Evolutionary conservation across 2,113 vertebrate genomes (phyloP).

Genomic region (Athene noctua): DNA sequence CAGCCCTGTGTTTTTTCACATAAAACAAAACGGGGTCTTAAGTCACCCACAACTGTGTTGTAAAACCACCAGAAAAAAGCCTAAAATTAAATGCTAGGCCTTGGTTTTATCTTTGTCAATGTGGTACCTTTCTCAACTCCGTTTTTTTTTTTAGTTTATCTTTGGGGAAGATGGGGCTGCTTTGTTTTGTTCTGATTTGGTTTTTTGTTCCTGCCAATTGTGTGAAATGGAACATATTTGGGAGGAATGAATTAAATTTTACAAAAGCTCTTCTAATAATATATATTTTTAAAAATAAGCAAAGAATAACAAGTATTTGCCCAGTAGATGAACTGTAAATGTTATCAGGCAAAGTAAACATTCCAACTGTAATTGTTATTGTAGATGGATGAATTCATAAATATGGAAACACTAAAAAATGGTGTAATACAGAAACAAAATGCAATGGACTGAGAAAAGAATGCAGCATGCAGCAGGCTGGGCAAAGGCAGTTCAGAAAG

Average conservation of each 20-base stretch:
- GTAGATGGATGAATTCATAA: slow-evolving; percentile 66
- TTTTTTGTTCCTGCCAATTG: slow-evolving; percentile 6
- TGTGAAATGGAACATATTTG: slow-evolving; percentile 18
- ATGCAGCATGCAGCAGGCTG: slow-evolving; percentile 35
- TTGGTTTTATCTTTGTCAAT: neutral
- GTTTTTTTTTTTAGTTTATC: neutral
- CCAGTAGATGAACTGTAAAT: slow-evolving; percentile 68
- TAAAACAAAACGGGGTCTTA: neutral
- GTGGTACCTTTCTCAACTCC: neutral
- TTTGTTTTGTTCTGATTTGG: neutral
- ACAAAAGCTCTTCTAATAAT: slow-evolving; percentile 53
- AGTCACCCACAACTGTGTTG: neutral
- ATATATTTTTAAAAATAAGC: slow-evolving; percentile 52
- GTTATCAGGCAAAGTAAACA: slow-evolving; percentile 72
- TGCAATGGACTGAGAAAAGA: slow-evolving; percentile 55
- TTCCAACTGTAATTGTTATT: slow-evolving; percentile 70
- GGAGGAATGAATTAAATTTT: slow-evolving; percentile 51
- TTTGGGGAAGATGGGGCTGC: neutral
- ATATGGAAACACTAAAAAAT: slow-evolving; percentile 65
- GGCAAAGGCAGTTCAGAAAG: slow-evolving; percentile 37
- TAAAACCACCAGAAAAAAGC: neutral
- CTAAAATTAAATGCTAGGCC: neutral
- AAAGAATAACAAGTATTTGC: slow-evolving; percentile 68
- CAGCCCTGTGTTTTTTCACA: neutral
- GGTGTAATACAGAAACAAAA: slow-evolving; percentile 44